A percentile compares a stretch with the other conserved stretches of the same genome.
Evolutionary conservation across 2,797 vertebrate genomes (phyloP).

Genomic region (Hydrolagus colliei): DNA sequence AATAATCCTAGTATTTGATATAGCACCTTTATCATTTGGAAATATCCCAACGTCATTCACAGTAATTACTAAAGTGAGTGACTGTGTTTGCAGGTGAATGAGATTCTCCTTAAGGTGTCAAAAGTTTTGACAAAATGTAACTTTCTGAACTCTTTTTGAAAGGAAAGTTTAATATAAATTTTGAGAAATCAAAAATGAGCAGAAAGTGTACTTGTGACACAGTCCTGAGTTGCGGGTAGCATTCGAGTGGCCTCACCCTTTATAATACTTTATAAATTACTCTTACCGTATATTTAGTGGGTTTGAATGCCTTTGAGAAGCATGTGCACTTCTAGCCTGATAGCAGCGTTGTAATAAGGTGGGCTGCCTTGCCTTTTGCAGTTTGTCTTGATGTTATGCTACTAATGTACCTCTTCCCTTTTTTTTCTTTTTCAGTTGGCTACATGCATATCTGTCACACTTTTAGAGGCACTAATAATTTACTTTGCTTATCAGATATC

Average conservation of each 20-base stretch:
- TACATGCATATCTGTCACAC: neutral
- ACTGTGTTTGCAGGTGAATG: too few relatives aligned
- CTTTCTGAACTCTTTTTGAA: neutral
- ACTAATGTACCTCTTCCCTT: constrained; percentile 20
- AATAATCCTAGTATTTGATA: too few relatives aligned
- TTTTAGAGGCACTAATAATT: constrained; percentile 26
- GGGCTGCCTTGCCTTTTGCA: neutral
- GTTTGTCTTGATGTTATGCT: constrained; percentile 18
- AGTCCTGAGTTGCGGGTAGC: neutral
- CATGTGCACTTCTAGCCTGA: neutral
- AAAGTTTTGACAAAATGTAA: too few relatives aligned
- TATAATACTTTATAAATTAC: neutral
- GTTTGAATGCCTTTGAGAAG: constrained; percentile 16
- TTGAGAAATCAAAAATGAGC: neutral
- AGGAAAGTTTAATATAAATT: neutral
- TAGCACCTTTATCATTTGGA: too few relatives aligned
- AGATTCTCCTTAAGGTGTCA: too few relatives aligned
- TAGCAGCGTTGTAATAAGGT: neutral
- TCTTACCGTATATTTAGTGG: neutral
- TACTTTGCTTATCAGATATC: constrained; percentile 5
- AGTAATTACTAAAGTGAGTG: too few relatives aligned
- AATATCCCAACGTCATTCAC: too few relatives aligned
- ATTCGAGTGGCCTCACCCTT: neutral
- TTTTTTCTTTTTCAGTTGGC: constrained; percentile 28
- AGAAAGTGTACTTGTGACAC: too few relatives aligned